phyloP scores from a whole-genome alignment of 1,140 invertebrate species.

The Schmidtea mediterranea region DNA sequence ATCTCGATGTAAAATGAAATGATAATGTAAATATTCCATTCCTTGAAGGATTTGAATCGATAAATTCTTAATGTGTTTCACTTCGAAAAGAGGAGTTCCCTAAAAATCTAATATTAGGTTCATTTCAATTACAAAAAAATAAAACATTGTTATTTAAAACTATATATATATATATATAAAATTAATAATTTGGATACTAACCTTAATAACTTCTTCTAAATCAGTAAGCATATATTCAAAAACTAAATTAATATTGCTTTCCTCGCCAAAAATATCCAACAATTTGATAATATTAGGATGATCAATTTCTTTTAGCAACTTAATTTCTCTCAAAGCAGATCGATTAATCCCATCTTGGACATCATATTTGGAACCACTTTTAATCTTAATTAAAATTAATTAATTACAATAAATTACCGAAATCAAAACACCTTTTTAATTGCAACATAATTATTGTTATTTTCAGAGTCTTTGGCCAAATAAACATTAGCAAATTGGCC shows the following conservation, averaged over 20 bases:
- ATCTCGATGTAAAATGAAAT: conserved; percentile 94
- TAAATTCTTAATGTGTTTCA: conserved; percentile 66
- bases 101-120: no score
- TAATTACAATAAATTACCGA: no score
- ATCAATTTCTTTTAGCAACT: conserved; percentile 72
- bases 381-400: conserved; percentile 39
- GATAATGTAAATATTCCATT: conserved; percentile 70
- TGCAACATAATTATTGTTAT: conserved; percentile 1
- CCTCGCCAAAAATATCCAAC: conserved; percentile 78
- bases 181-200: no score
- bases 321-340: conserved; percentile 88
- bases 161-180: no score
- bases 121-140: no score
- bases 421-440: conserved; percentile 1
- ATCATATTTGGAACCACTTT: conserved; percentile 70
- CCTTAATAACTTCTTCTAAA: conserved; percentile 36
- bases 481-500: conserved; percentile 5
- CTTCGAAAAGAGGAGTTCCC: no score
- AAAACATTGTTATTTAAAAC: no score
- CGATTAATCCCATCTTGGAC: conserved; percentile 89
- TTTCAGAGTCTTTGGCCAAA: not conserved
- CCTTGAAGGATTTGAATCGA: conserved; percentile 75
- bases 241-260: conserved; percentile 89
- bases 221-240: conserved; percentile 99
- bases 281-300: conserved; percentile 77